Evolutionary conservation across 2,797 vertebrate species (phyloP), one percentile per base, ranked within the genome.

Genomic region (Naso thynnoides): DNA sequence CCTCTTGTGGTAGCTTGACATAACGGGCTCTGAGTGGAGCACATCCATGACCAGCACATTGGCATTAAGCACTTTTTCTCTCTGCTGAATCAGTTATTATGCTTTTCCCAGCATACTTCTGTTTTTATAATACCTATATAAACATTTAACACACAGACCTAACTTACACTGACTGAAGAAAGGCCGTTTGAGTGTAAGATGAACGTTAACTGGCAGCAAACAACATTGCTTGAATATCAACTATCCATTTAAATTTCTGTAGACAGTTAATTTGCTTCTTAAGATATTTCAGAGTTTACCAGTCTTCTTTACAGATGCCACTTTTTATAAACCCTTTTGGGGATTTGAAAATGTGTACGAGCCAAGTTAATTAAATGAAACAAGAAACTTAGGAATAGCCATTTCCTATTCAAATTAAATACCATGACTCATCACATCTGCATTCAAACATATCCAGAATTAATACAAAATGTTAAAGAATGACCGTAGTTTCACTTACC

Each of bases 401-500:
- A 42, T 58, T 64, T 44, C 70, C 62, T 70, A 18, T 61, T 49
- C 27, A 39, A 54, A 31, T 69, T 33, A 29, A 11, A 65, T 33
- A 48, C 52, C n/a, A 65, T 49, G 64, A 73, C 49, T 69, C 57
- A 73, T 72, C 72, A 61, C 27, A 58, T 36, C 33, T 36, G 23
- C 23, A 60, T 63, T 31, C 38, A 5, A 56, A 9, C 16, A 39
- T 13, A 31, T 21, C 1, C 26, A 38, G 26, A 29, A 55, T 3
- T 8, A 1, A 19, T 0, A 21, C 10, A 24, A 23, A 48, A 44
- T 26, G 9, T 33, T 54, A 1, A 48, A 23, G 42, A 53, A 5
- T 44, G 8, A 36, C 5, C 4, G 5, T 8, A 36, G 24, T 33
- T 68, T 8, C 16, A 72, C 85, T 19, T 93, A 98, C 98, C 96